Evolutionary conservation across 1,140 invertebrate genomes (phyloP).

Genomic region (Drosophila mauritiana): DNA sequence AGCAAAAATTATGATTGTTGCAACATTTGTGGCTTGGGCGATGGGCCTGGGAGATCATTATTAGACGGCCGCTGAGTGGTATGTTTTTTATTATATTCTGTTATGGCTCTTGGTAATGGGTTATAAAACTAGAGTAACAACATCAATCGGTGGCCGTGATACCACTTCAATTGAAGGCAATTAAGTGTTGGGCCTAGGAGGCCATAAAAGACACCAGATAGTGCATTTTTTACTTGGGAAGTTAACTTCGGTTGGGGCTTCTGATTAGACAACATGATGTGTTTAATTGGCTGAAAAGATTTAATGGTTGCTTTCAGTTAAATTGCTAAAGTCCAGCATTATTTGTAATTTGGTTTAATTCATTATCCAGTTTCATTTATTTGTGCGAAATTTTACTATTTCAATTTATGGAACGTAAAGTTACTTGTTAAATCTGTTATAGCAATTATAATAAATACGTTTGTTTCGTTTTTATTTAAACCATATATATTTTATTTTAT

Average conservation of each 20-base stretch:
- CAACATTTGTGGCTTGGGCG: constrained; percentile 42
- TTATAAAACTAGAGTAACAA: constrained; percentile 46
- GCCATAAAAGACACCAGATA: constrained; percentile 18
- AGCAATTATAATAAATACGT: no score
- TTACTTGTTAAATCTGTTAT: no score
- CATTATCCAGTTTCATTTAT: no score
- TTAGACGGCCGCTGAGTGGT: constrained; percentile 1
- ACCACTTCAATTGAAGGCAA: constrained; percentile 30
- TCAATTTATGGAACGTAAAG: no score
- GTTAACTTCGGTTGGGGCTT: neutral
- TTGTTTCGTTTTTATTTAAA: no score
- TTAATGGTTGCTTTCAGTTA: neutral
- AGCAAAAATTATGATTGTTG: constrained; percentile 47
- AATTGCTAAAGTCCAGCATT: no score
- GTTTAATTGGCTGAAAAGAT: neutral
- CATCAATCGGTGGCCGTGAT: constrained; percentile 31
- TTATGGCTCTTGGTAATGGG: constrained; percentile 34
- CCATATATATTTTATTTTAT: neutral
- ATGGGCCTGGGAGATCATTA: constrained; percentile 7
- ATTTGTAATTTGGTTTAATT: no score
- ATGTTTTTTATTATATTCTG: constrained; percentile 37
- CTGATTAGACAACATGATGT: neutral
- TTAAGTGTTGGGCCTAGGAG: constrained; percentile 4
- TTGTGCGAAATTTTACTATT: no score
- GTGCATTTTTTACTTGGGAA: neutral